Percentiles rank a stretch among this genome's conserved stretches.
Conservation (phyloP, 2,797 vertebrate genomes). For the Lagorchestes hirsutus region DNA sequence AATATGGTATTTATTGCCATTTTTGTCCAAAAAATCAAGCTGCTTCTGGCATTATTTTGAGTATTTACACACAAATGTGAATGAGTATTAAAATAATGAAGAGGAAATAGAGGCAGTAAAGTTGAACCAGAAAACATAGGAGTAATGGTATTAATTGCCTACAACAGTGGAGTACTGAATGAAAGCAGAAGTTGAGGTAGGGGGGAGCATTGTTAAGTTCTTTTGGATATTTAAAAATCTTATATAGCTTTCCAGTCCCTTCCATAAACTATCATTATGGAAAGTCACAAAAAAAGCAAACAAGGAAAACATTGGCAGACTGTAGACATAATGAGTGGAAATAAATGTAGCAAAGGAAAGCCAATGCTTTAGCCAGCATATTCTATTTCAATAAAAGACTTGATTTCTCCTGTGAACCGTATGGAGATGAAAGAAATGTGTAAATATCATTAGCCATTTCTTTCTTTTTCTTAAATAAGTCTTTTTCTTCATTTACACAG, state of each 20-base stretch:
- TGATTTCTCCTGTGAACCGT: not conserved
- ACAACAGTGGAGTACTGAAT: not conserved
- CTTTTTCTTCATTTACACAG: not conserved
- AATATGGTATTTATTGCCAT: not conserved
- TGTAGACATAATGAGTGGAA: not conserved
- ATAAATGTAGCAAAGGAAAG: not conserved
- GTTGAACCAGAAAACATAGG: constrained; percentile 15
- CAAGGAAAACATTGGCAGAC: not conserved
- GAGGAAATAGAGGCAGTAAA: constrained; percentile 8
- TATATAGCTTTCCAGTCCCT: not conserved
- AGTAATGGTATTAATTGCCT: not conserved
- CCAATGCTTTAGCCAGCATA: accelerated
- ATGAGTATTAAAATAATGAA: not conserved
- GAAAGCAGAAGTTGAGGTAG: not conserved
- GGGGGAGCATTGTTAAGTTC: not conserved
- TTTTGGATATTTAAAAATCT: not conserved
- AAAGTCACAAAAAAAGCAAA: not conserved
- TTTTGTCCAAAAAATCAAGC: not conserved
- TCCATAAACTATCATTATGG: not conserved
- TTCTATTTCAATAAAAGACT: not conserved
- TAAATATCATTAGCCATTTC: accelerated
- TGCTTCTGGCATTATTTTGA: constrained; percentile 3
- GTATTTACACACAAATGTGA: constrained; percentile 3
- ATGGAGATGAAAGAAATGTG: not conserved
- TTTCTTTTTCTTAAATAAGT: not conserved